Base-by-base conservation (phyloP, 2,113 vertebrate species). In the Sylvilagus bachmani region DNA sequence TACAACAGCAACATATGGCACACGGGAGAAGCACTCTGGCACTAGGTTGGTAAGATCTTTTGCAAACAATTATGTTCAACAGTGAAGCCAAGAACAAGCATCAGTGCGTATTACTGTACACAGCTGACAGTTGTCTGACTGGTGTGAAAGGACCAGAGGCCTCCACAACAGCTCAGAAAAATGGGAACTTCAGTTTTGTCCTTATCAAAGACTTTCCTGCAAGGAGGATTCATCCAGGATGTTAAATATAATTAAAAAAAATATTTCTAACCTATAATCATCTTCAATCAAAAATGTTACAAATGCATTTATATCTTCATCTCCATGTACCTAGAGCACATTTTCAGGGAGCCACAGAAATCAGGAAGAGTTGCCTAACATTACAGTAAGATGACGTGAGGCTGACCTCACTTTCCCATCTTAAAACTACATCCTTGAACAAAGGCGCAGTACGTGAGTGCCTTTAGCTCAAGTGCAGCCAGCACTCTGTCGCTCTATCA, bases 161-260 rank as follows among this genome's bases (percentile, higher is more conserved):
- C 87, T 89, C 91, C 74, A 95, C 85, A 98, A 97, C 70, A 96
- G 94, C 74, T 97, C 96, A 93, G 92, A 97, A 98, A 91, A 97
- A 94, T 95, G 84, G 95, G 98, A 97, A 97, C 93, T 96, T 96
- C 44, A 95, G 90, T 87, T 97, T 93, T 97, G 93, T 96, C 93
- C 88, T 89, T 96, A 96, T 92, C 96, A 77, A 80, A 77, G 73
- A 88, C 94, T 95, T 98, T 93, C 96, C 82, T 97, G 95, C 90
- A 94, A 98, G 96, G 97, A 93, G 74, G 96, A 96, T 95, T 97
- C 97, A 94, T 73, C 94, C 25, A 98, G 96, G 97, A 94, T 67
- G 93, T 97, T 97, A 98, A 83, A 36, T 98, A 94, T 91, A 97
- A 97, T 97, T 98, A 64, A 97, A 97, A 98, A 98, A 98, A 98